These are phyloP conservation scores for Callorhinus ursinus DNA, from an alignment of 2,113 vertebrate genomes.

Conservation along the genomic window DNA sequence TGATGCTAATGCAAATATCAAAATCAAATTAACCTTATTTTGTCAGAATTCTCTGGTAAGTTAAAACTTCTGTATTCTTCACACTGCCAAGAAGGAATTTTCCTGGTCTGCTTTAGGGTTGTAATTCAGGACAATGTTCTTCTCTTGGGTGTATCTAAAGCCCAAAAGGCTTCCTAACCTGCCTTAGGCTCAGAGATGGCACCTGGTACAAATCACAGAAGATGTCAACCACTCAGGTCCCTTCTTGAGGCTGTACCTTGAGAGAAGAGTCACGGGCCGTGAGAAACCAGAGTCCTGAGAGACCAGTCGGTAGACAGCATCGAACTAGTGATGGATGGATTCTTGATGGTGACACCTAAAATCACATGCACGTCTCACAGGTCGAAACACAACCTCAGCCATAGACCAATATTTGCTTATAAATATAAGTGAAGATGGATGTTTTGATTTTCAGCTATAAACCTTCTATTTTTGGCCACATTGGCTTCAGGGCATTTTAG, in stretches of 20 bases:
- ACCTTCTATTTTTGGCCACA: not conserved
- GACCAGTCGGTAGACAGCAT: no score
- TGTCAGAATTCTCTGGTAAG: not conserved
- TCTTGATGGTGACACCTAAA: not conserved
- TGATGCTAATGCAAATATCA: not conserved
- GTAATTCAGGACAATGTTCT: not conserved
- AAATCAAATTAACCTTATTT: not conserved
- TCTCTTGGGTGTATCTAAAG: not conserved
- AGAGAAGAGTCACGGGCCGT: not conserved
- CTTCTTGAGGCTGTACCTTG: not conserved
- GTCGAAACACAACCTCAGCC: not conserved
- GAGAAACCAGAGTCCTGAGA: not conserved
- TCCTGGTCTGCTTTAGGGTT: not conserved
- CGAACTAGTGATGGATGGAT: not conserved
- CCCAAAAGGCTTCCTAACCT: not conserved
- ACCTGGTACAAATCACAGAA: not conserved
- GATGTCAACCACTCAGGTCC: not conserved
- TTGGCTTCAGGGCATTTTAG: not conserved
- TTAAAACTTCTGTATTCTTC: not conserved
- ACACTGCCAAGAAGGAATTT: not conserved
- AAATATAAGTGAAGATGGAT: not conserved
- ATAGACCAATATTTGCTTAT: not conserved
- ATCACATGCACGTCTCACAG: not conserved
- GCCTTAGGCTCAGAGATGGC: not conserved
- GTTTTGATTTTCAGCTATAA: constrained; percentile 16